Evolutionary conservation across 2,113 vertebrate species (phyloP), one percentile per base, ranked within the genome.

Genomic region (Vidua chalybeata): DNA sequence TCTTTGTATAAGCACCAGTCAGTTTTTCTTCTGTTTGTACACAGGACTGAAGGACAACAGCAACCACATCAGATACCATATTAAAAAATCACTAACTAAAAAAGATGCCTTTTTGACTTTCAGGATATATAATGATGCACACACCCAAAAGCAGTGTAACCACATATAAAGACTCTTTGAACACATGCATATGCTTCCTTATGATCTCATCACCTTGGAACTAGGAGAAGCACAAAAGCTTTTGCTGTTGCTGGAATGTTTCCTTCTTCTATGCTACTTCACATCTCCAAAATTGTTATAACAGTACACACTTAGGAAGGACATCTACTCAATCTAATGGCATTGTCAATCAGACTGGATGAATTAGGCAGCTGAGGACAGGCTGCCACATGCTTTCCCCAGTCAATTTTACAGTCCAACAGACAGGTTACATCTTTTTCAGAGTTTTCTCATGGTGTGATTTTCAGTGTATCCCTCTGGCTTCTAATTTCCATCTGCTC

Each of bases 401-500:
- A 24, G 64, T 30, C 48, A 89, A 68, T 89, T 94, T 95, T 93
- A 75, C 89, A 91, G 68, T 87, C 48, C 39, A 75, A 51, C 26
- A 78, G 55, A 21, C 81, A 93, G 43, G 48, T 81, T 87, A 84
- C 68, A 84, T 89, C 80, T 91, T 80, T 81, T 85, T 84, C n/a
- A 81, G 51, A 77, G 37, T 84, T 84, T 84, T 81, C 56, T 64
- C 69, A 87, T 0, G 1, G 46, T 67, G 43, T 75, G 46, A 46
- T 92, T 83, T 94, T 88, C 55, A 84, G 28, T 1, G 0, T 92
- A 73, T 66, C 30, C 75, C 39, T 94, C 49, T 63, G 66, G 39
- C 48, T 95, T 95, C 69, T 92, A 84, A 93, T 84, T 90, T 93
- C 81, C 91, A 86, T 92, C 86, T 96, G 79, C 54, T 96, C 75